Base-by-base conservation (phyloP, 2,888 invertebrate genomes). In the Dicycla oo region DNA sequence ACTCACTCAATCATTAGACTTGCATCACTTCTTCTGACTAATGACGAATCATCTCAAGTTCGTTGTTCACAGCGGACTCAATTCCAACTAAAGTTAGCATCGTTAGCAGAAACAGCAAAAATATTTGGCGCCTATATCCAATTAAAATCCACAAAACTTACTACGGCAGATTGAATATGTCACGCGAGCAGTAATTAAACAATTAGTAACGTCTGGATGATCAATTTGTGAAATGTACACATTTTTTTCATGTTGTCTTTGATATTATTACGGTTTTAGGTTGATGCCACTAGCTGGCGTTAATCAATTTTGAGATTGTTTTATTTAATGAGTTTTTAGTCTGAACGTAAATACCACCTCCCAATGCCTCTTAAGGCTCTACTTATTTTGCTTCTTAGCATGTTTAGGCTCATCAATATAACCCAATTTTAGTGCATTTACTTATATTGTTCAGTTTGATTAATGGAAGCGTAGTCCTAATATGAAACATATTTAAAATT, bases 171-270 rank as follows among this genome's bases (percentile, higher is more conserved):
- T 87, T 83, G 80, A 82, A 77, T 69, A 71, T 62, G 87, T 86
- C 86, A 87, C 87, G 87, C 86, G 69, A 87, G 53, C 68, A 71
- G 77, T 86, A 87, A 87, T 87, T 82, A 86, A 85, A 82, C 80
- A 84, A 86, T 87, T 87, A 82, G 77, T 71, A 73, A 81, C 83
- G 88, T 86, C 87, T 87, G 85, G 81, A n/a, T 71, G 68, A 51
- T 70, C 81, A 84, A 87, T 86, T 87, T 81, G 80, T 73, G 63
- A 57, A 60, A 34, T 65, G 56, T 58, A 30, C 34, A 15, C 49
- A 69, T 20, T 72, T 73, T 69, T 85, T 83, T 78, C 34, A 54
- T 73, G 62, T 80, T 85, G 75, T 69, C 63, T 73, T 64, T 7
- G 11, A 43, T 57, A 60, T 54, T 57, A 71, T 62, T n/a, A 57